phyloP scores from a whole-genome alignment of 2,888 invertebrate species.

The Napeogenes sylphis region DNA sequence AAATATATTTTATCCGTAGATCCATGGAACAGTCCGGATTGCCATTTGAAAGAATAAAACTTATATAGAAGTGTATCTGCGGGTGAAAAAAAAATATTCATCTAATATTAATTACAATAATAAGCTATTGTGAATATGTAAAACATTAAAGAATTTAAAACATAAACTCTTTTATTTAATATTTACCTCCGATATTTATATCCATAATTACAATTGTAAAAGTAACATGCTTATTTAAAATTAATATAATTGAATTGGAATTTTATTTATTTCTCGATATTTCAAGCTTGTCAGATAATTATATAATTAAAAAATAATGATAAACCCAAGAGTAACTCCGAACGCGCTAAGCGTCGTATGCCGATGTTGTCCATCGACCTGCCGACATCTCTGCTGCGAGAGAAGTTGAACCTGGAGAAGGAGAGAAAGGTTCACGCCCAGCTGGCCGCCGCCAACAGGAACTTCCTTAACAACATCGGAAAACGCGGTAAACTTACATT shows the following conservation, averaged over 20 bases:
- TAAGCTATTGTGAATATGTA: constrained; percentile 3
- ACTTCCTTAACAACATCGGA: constrained; percentile 85
- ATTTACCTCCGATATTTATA: background rate
- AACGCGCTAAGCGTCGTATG: constrained; percentile 77
- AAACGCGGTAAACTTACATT: constrained; percentile 75
- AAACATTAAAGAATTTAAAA: background rate
- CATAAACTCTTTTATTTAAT: background rate
- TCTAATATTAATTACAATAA: no score
- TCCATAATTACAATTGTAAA: background rate
- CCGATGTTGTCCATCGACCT: constrained; percentile 90
- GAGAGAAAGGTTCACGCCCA: constrained; percentile 82
- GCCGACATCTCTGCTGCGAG: constrained; percentile 89
- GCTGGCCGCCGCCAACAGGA: constrained; percentile 80
- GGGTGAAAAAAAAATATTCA: background rate
- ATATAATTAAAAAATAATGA: background rate
- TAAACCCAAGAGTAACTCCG: constrained; percentile 52
- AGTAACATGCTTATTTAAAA: no score
- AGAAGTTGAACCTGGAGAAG: constrained; percentile 87
- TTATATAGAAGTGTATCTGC: constrained; percentile 8
- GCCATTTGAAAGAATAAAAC: constrained; percentile 34
- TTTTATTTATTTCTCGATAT: no score
- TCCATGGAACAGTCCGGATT: constrained; percentile 37
- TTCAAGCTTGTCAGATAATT: no score
- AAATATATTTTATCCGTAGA: constrained; percentile 35
- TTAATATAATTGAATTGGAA: no score